Base-by-base conservation (phyloP, 1,140 invertebrate genomes). In the Aethina tumida region DNA sequence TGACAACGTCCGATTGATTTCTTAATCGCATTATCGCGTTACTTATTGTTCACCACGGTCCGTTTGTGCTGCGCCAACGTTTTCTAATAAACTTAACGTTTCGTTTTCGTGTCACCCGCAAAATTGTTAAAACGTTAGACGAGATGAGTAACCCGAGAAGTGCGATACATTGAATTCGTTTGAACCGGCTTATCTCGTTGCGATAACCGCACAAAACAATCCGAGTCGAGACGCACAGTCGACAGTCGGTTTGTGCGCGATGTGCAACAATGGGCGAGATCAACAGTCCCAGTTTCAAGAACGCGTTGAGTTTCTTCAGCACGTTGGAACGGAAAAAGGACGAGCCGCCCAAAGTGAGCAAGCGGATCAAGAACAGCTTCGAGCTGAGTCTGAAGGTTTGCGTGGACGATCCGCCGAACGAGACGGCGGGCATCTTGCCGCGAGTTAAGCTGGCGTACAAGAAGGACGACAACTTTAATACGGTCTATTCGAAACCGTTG, bases 291-390 rank as follows among this genome's bases (percentile, higher is more conserved):
- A 47, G 38, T 31, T 49, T 55, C 15, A 55, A 51, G 43, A 49
- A 24, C 27, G 53, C 48, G 2, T 38, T 55, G 9, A 50, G 41
- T 25, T 55, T 50, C 35, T 55, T 55, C 33, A 53, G 42, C 21
- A 53, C 34, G 24, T 33, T 55, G 25, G 47, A 44, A 12, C 38
- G 43, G 18, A 13, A 26, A 35, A 30, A 30, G 34, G n/a, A 9
- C 24, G 9, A 31, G 33, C 32, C 35, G 38, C 35, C 35, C 35
- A 40, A 43, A 19, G n/a, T 12, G 28, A 10, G 22, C 45, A 27
- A 45, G 39, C 30, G 12, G 13, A n/a, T n/a, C n/a, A 16, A 40
- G 2, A 14, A 25, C 24, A 41, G 37, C 40, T 40, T 50, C 35
- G 43, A 47, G 31, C 40, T 50, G 2, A 48, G 41, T 33, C 28